Conservation (phyloP, 2,797 vertebrate species). For the Hozukius guyotensis region DNA sequence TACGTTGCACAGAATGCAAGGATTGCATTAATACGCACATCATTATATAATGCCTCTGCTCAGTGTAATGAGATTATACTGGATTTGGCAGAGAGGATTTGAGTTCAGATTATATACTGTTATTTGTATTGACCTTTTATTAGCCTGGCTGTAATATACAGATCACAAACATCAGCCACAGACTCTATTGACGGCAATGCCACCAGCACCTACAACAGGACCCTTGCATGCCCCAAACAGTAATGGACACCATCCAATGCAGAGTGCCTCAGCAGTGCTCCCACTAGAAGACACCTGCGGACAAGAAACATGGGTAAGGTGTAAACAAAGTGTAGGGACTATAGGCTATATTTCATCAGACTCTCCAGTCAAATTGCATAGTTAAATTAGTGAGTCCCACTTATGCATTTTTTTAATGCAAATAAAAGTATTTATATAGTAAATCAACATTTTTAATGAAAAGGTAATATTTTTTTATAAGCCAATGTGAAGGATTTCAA, state of each 20-base stretch:
- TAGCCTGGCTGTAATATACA: background rate
- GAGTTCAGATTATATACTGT: background rate
- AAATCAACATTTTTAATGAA: background rate
- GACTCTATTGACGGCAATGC: no score
- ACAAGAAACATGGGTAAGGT: background rate
- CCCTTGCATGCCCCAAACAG: background rate
- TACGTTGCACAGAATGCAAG: background rate
- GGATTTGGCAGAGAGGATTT: constrained; percentile 13
- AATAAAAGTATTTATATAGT: background rate
- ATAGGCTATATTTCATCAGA: background rate
- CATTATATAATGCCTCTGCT: background rate
- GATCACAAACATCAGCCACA: background rate
- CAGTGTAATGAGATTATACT: constrained; percentile 13
- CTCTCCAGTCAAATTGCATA: background rate
- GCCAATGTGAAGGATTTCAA: background rate
- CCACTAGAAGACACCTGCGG: background rate
- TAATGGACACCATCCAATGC: background rate
- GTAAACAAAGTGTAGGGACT: background rate
- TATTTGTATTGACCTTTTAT: background rate
- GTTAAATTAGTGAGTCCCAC: background rate
- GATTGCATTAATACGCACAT: background rate
- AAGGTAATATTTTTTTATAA: background rate
- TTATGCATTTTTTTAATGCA: background rate
- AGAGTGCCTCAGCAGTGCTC: background rate
- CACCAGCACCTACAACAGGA: background rate